Base-by-base conservation (phyloP, 2,797 vertebrate genomes). In the Chelon labrosus region DNA sequence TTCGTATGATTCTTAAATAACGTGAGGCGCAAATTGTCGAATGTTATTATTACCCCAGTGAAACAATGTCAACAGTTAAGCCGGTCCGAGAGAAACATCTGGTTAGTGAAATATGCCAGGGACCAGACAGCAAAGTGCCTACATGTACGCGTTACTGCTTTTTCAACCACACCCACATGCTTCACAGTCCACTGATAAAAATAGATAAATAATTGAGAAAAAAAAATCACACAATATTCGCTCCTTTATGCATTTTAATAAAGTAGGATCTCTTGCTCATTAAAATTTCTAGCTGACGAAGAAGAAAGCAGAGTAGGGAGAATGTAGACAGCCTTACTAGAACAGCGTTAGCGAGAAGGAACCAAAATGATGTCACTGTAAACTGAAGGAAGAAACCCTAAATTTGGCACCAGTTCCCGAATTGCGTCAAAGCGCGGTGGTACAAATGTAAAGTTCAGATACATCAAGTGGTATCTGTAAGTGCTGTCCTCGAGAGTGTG, bases 181-280 rank as follows among this genome's bases (percentile, higher is more conserved):
- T 89, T 87, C 79, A 80, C 73, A 87, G 86, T 79, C 63, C 70
- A 59, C 77, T 38, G 82, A 75, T 76, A 67, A 80, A 83, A 85
- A 84, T 69, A 84, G 72, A 83, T 84, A 79, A 82, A 82, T 75
- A 85, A 77, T 58, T 72, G 27, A 10, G 46, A 37, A 69, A 76
- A 73, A 75, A 73, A 31, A 37, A 37, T 74, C 81, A 63, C 72
- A 81, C 79, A 70, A 84, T 87, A 80, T 80, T 71, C 73, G 81
- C 75, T 82, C 83, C 70, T 79, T 85, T 78, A 75, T 85, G 57
- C 67, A 20, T 78, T 86, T 84, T 84, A 59, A 76, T 81, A 67
- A 78, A 83, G 78, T 59, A 51, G 59, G 65, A 63, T 83, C 67
- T 82, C 68, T 46, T 53, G 73, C 85, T 93, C 90, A 93, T 92